These are phyloP conservation scores for Nemoura dubitans DNA, from an alignment of 2,888 invertebrate genomes.

Conservation along the genomic window DNA sequence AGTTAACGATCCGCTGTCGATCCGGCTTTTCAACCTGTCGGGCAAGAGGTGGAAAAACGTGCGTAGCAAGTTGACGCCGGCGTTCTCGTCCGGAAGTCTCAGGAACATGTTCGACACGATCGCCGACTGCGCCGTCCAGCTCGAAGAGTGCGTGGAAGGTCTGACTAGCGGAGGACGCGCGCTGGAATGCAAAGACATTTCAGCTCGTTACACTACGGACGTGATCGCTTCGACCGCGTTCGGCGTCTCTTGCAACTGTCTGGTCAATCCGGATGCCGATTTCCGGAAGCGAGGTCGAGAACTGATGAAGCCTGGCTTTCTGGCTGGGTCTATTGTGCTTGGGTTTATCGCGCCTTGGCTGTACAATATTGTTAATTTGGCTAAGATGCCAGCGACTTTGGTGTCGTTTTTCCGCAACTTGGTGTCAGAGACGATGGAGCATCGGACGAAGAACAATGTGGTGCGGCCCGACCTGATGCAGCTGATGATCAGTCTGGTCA, in stretches of 20 bases:
- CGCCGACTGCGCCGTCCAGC: conserved; percentile 36
- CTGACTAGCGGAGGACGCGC: too few relatives aligned
- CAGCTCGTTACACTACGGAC: conserved; percentile 47
- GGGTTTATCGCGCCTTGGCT: too few relatives aligned
- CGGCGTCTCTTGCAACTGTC: conserved; percentile 64
- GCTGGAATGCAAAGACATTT: not conserved
- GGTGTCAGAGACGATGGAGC: conserved; percentile 52
- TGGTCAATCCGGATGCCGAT: conserved; percentile 65
- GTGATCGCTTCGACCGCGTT: conserved; percentile 49
- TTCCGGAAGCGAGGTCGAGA: conserved; percentile 61
- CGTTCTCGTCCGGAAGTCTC: conserved; percentile 46
- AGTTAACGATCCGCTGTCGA: conserved; percentile 37
- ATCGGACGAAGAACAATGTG: conserved; percentile 53
- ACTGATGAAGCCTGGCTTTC: conserved; percentile 44
- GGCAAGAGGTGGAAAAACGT: conserved; percentile 45
- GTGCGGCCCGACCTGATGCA: conserved; percentile 65
- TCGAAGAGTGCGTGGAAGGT: conserved; percentile 13
- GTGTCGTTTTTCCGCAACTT: too few relatives aligned
- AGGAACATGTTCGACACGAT: conserved; percentile 43
- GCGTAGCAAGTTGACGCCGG: conserved; percentile 42
- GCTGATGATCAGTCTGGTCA: conserved; percentile 63
- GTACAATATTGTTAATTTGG: too few relatives aligned
- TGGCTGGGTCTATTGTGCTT: conserved; percentile 51
- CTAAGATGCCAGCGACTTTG: too few relatives aligned
- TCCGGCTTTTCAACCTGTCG: conserved; percentile 29